Percentiles rank a stretch among this genome's conserved stretches.
Evolutionary conservation across 2,888 invertebrate genomes (phyloP).

Genomic region (Sturmia bella): DNA sequence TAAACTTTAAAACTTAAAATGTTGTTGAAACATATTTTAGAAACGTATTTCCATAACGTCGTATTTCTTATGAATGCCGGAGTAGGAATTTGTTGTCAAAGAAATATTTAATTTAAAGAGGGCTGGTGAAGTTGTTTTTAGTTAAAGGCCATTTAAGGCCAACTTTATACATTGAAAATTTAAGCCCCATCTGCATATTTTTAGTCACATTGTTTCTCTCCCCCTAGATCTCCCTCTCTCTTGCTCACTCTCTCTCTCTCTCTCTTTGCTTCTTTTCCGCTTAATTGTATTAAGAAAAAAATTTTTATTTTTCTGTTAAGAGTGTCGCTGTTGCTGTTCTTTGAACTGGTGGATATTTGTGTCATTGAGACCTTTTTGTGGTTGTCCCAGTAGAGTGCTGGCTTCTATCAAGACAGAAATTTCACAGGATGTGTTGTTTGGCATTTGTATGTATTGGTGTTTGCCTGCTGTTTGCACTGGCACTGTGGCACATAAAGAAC

Average conservation of each 20-base stretch:
- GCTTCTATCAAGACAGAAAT: background rate
- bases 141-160: too few species aligned
- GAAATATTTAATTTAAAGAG: too few species aligned
- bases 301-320: slow-evolving; percentile 45
- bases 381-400: slow-evolving; percentile 19
- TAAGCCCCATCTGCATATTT: too few species aligned
- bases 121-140: too few species aligned
- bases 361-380: slow-evolving; percentile 26
- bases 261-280: slow-evolving; percentile 10
- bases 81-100: too few species aligned
- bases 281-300: slow-evolving; percentile 54
- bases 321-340: slow-evolving; percentile 24
- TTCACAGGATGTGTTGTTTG: background rate
- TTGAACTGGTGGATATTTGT: slow-evolving; percentile 31
- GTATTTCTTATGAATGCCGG: too few species aligned
- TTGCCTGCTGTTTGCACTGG: slow-evolving; percentile 24
- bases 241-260: background rate
- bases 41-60: too few species aligned
- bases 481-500: background rate
- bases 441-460: background rate
- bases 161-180: too few species aligned
- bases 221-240: too few species aligned
- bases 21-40: too few species aligned
- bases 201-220: too few species aligned
- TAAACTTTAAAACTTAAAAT: too few species aligned